Conservation (phyloP, 2,888 invertebrate species). For the Caenorhabditis angaria region DNA sequence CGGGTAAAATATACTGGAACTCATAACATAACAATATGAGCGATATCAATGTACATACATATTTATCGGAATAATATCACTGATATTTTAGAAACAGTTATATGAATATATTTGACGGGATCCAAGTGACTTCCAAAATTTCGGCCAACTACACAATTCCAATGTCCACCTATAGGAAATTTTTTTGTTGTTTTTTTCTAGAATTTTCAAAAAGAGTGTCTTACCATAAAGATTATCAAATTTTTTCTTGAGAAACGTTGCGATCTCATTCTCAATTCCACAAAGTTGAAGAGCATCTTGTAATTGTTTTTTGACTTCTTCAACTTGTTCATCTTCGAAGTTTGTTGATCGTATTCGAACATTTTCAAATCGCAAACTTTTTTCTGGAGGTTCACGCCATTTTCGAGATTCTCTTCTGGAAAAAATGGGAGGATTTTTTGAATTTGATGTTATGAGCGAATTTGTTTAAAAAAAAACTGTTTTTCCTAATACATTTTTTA, state of each 20-base stretch:
- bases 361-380: constrained; percentile 44
- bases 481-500: not conserved
- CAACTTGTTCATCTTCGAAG: constrained; percentile 31
- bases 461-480: not conserved
- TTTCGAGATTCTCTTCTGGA: constrained; percentile 50
- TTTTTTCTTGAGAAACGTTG: constrained; percentile 49
- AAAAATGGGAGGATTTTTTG: not conserved
- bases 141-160: constrained; percentile 54
- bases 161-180: constrained; percentile 32
- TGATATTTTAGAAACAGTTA: constrained; percentile 50
- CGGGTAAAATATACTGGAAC: not conserved
- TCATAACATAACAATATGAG: not conserved
- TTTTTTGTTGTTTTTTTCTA: not conserved
- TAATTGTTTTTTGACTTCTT: constrained; percentile 36
- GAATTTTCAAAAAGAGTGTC: not conserved
- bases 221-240: constrained; percentile 44
- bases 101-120: constrained; percentile 46
- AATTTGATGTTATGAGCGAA: not conserved
- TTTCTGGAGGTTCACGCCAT: constrained; percentile 52
- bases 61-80: constrained; percentile 48
- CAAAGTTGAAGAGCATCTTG: constrained; percentile 45
- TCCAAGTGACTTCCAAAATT: constrained; percentile 55
- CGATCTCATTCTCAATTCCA: constrained; percentile 56
- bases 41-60: not conserved
- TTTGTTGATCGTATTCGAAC: constrained; percentile 37